These are phyloP conservation scores for Vidua macroura DNA, from an alignment of 2,113 vertebrate species.

Conservation along the genomic window DNA sequence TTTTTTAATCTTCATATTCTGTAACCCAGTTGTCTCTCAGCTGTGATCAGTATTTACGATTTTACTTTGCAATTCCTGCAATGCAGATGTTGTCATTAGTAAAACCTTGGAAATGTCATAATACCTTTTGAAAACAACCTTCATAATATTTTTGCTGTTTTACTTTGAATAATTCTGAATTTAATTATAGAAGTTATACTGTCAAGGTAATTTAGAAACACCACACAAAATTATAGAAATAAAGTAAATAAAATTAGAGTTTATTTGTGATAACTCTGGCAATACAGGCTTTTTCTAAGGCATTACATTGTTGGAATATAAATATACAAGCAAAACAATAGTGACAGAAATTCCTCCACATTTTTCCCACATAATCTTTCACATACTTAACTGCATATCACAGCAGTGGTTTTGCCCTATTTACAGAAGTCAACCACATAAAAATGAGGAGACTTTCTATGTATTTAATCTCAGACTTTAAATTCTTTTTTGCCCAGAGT, in stretches of 20 bases:
- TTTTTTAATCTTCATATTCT: constrained; percentile 10
- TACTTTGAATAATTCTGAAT: neutral
- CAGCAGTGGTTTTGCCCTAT: neutral
- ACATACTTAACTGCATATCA: neutral
- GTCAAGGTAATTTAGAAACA: neutral
- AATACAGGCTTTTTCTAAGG: neutral
- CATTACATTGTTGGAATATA: neutral
- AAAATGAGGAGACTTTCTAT: neutral
- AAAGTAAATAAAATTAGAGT: neutral
- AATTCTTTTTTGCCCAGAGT: neutral
- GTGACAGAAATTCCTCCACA: neutral
- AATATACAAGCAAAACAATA: neutral
- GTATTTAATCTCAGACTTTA: neutral
- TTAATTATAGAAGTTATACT: neutral
- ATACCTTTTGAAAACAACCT: neutral
- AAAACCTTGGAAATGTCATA: constrained; percentile 10
- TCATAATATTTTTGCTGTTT: neutral
- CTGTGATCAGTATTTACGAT: neutral
- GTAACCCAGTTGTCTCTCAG: neutral
- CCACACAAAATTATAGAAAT: neutral
- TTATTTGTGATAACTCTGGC: neutral
- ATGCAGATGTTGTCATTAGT: neutral
- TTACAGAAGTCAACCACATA: neutral
- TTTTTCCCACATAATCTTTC: neutral
- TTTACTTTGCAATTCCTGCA: neutral